phyloP scores from a whole-genome alignment of 2,113 vertebrate genomes.

The Callospermophilus lateralis region DNA sequence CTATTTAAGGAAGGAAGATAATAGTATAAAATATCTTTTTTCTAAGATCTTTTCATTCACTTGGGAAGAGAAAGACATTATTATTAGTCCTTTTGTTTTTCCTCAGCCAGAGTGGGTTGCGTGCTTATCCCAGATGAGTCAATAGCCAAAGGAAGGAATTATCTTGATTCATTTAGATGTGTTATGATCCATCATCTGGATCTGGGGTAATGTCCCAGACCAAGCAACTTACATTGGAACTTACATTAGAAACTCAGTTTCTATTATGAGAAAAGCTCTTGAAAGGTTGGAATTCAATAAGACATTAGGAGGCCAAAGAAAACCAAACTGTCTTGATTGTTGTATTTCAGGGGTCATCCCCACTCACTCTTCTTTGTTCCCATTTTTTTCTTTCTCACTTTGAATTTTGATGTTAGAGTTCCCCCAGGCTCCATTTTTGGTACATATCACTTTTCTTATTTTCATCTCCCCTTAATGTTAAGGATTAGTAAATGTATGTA shows the following conservation, averaged over 20 bases:
- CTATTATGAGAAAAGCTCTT: neutral
- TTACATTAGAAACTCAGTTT: neutral
- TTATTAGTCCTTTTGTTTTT: neutral
- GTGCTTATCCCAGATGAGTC: neutral
- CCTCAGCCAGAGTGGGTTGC: neutral
- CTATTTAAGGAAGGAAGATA: neutral
- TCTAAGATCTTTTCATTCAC: neutral
- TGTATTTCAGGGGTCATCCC: neutral
- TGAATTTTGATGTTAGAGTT: neutral
- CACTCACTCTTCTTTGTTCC: neutral
- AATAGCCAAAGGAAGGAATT: neutral
- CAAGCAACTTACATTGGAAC: neutral
- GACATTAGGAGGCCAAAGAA: neutral
- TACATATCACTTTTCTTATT: neutral
- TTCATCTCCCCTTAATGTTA: neutral
- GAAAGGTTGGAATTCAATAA: neutral
- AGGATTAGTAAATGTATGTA: neutral
- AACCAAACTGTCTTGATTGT: neutral
- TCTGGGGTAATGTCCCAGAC: neutral
- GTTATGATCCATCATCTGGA: neutral
- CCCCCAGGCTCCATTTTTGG: neutral
- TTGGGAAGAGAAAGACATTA: neutral
- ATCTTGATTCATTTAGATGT: neutral
- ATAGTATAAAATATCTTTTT: neutral
- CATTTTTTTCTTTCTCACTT: neutral